Conservation (phyloP, 2,113 vertebrate genomes). For the Alexandromys fortis region DNA sequence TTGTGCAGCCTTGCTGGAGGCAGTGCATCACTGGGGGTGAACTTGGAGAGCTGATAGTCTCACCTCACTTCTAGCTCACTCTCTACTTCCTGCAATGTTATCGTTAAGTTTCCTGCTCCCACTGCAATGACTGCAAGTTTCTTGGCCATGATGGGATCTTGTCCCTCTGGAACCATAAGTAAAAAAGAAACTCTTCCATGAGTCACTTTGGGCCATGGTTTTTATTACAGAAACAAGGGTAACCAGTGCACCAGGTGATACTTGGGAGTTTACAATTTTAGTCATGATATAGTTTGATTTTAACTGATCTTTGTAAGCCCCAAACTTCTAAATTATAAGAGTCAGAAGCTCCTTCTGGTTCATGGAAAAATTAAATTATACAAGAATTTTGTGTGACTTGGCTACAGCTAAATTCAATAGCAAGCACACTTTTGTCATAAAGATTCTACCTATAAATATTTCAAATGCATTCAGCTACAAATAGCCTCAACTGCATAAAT, state of each 20-base stretch:
- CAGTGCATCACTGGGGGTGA: neutral
- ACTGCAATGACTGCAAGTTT: neutral
- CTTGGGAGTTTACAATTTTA: neutral
- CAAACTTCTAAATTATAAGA: neutral
- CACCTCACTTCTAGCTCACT: neutral
- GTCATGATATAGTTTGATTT: rapidly evolving
- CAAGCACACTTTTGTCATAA: neutral
- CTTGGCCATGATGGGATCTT: neutral
- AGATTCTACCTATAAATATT: neutral
- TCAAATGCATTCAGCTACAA: neutral
- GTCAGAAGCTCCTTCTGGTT: neutral
- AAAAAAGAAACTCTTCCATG: neutral
- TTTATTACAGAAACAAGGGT: neutral
- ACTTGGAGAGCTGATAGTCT: neutral
- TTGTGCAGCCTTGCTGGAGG: neutral
- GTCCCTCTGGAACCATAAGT: neutral
- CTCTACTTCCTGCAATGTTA: neutral
- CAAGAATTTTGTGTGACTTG: neutral
- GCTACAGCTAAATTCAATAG: neutral
- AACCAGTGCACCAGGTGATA: neutral
- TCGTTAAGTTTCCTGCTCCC: neutral
- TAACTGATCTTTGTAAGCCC: neutral
- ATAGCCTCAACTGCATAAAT: neutral
- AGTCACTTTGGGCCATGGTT: neutral
- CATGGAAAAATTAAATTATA: neutral